Percentiles rank a stretch among this genome's conserved stretches.
Evolutionary conservation across 2,888 invertebrate species (phyloP).

Genomic region (Harpagoxenus sublaevis): DNA sequence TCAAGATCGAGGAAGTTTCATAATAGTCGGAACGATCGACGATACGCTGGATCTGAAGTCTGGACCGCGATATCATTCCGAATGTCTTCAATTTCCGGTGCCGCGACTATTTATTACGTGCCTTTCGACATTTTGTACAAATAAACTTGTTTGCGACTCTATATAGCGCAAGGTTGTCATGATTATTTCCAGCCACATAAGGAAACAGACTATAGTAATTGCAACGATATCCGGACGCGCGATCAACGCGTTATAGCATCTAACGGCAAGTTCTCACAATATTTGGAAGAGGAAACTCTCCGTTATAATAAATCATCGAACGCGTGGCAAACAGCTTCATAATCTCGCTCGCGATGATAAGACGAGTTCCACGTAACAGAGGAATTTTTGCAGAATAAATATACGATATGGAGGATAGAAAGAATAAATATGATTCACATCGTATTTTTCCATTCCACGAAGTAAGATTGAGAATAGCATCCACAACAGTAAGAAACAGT

Average conservation of each 20-base stretch:
- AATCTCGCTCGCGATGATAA: constrained; percentile 6
- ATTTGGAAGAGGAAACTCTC: not conserved
- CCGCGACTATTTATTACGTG: not conserved
- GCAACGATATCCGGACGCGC: not conserved
- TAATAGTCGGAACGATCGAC: not conserved
- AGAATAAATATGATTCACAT: not conserved
- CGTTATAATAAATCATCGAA: constrained; percentile 8
- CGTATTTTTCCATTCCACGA: not conserved
- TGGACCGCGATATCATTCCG: not conserved
- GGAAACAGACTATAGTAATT: not conserved
- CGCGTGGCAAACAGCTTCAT: not conserved
- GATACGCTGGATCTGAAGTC: not conserved
- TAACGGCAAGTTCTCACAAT: not conserved
- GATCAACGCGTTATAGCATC: not conserved
- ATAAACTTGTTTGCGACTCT: constrained; percentile 7
- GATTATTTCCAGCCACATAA: not conserved
- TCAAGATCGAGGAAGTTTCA: not conserved
- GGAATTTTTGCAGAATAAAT: not conserved
- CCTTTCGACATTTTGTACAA: not conserved
- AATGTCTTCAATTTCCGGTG: not conserved
- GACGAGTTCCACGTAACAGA: not conserved
- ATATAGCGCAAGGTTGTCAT: not conserved
- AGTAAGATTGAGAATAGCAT: not conserved
- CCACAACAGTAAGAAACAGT: not conserved
- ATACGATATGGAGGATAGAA: not conserved